A percentile compares a stretch with the other conserved stretches of the same genome.
phyloP scores from a whole-genome alignment of 2,113 vertebrate species.

The Poeciliopsis occidentalis region DNA sequence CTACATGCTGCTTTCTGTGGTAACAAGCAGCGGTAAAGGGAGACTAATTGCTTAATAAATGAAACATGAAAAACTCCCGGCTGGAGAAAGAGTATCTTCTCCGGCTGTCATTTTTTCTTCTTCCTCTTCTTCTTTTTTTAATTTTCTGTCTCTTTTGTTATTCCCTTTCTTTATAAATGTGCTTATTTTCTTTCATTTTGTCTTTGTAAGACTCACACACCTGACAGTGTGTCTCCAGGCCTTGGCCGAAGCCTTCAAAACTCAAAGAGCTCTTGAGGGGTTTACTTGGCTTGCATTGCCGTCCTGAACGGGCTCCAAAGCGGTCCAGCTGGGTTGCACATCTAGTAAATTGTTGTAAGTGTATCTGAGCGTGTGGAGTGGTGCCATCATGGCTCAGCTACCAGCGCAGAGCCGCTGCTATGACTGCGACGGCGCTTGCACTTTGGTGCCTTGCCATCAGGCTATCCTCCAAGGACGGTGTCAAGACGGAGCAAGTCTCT shows the following conservation, averaged over 20 bases:
- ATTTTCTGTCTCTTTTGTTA: slow-evolving; percentile 28
- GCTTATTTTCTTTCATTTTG: neutral
- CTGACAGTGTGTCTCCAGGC: slow-evolving; percentile 23
- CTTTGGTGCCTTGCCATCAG: slow-evolving; percentile 77
- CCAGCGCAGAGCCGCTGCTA: slow-evolving; percentile 43
- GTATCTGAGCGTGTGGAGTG: slow-evolving; percentile 39
- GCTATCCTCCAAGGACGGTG: slow-evolving; percentile 70
- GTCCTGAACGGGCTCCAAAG: slow-evolving; percentile 73
- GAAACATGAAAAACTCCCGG: slow-evolving; percentile 67
- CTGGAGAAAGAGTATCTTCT: slow-evolving; percentile 22
- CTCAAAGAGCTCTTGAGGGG: slow-evolving; percentile 62
- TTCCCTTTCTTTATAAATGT: neutral
- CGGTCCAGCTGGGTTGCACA: slow-evolving; percentile 74
- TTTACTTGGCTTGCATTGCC: slow-evolving; percentile 71
- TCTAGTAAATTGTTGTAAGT: slow-evolving; percentile 35
- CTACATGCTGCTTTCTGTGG: slow-evolving; percentile 68
- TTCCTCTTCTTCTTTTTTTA: neutral
- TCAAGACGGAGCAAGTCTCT: slow-evolving; percentile 62
- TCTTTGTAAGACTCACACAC: neutral
- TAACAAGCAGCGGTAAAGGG: slow-evolving; percentile 64
- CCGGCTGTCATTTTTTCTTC: slow-evolving; percentile 1
- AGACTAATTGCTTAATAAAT: slow-evolving; percentile 66
- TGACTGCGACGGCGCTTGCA: slow-evolving; percentile 53
- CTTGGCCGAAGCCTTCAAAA: slow-evolving; percentile 49
- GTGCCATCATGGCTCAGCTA: slow-evolving; percentile 63